These are phyloP conservation scores for Philopotamus ludificatus DNA, from an alignment of 1,140 invertebrate species.

Conservation along the genomic window DNA sequence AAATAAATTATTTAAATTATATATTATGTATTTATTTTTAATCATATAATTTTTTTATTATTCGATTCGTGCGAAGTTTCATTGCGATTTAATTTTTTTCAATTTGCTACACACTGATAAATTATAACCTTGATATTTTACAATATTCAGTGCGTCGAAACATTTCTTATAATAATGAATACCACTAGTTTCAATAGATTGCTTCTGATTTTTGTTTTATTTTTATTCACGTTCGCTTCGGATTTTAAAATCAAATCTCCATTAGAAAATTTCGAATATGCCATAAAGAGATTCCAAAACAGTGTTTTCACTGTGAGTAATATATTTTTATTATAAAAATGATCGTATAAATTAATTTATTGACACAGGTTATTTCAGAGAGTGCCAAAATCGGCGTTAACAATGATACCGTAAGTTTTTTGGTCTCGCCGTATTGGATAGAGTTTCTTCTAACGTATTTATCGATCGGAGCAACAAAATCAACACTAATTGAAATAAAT, in stretches of 20 bases:
- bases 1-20: too few species aligned
- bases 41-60: too few species aligned
- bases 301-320: constrained; percentile 23
- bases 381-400: not conserved
- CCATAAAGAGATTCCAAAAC: constrained; percentile 20
- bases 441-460: constrained; percentile 22
- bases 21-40: too few species aligned
- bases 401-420: constrained; percentile 22
- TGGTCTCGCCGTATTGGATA: constrained; percentile 34
- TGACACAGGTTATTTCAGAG: not conserved
- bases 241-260: not conserved
- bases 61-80: too few species aligned
- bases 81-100: too few species aligned
- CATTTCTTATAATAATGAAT: too few species aligned
- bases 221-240: not conserved
- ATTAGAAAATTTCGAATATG: constrained; percentile 5
- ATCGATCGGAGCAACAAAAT: constrained; percentile 27
- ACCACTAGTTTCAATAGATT: too few species aligned
- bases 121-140: too few species aligned
- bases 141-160: too few species aligned
- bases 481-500: constrained; percentile 28
- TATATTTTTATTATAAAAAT: not conserved
- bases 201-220: too few species aligned
- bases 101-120: too few species aligned
- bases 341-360: not conserved